Conservation (phyloP, 2,888 invertebrate genomes). For the Holacanthella duospinosa region DNA sequence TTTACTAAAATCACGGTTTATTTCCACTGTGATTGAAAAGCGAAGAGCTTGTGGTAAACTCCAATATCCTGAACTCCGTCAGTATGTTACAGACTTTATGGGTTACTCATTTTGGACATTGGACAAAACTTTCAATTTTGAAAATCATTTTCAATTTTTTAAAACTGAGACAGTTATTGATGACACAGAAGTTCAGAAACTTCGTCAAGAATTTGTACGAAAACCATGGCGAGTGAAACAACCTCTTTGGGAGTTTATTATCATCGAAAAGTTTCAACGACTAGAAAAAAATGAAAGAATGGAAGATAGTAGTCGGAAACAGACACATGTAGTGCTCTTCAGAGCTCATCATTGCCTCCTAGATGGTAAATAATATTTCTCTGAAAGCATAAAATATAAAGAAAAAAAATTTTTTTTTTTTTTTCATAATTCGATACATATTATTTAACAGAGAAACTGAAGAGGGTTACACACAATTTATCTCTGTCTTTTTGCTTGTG, state of each 20-base stretch:
- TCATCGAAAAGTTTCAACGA: neutral
- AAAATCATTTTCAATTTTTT: neutral
- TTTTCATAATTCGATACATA: no score
- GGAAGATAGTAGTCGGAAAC: neutral
- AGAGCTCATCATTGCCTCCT: neutral
- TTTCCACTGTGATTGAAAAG: neutral
- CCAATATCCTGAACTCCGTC: neutral
- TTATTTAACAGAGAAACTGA: no score
- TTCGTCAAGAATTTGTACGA: neutral
- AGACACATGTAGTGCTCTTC: neutral
- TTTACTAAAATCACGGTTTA: neutral
- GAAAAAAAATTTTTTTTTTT: no score
- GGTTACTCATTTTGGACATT: neutral
- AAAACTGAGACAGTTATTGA: neutral
- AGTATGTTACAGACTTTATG: neutral
- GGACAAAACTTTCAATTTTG: neutral
- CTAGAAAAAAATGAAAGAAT: neutral
- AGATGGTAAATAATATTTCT: neutral
- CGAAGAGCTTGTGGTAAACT: neutral
- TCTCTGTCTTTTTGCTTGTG: no score
- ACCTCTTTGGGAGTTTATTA: neutral
- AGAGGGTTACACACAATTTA: no score
- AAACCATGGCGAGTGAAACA: neutral
- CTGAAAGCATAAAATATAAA: no score
- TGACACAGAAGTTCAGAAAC: neutral